Percentiles rank a stretch among this genome's conserved stretches.
Evolutionary conservation across 2,888 invertebrate genomes (phyloP).

Genomic region (Diaprepes abbreviatus): DNA sequence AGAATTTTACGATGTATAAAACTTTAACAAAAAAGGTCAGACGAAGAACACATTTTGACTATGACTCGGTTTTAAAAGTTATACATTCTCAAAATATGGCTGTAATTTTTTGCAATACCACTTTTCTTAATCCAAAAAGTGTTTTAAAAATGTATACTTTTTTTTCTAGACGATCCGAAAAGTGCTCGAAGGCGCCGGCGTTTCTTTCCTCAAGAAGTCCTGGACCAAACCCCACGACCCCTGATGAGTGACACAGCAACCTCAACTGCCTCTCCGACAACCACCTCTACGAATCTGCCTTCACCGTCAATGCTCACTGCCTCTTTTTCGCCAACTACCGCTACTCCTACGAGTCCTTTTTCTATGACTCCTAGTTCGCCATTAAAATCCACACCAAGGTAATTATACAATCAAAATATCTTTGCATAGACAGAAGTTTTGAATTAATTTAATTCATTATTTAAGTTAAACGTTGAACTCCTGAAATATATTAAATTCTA

Average conservation of each 20-base stretch:
- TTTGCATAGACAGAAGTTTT: too few relatives aligned
- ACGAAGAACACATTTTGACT: too few relatives aligned
- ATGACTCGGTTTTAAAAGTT: too few relatives aligned
- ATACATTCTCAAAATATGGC: too few relatives aligned
- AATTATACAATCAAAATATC: too few relatives aligned
- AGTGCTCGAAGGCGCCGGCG: conserved; percentile 60
- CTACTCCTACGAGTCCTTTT: conserved; percentile 14
- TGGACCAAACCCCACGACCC: conserved; percentile 54
- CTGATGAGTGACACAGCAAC: conserved; percentile 1
- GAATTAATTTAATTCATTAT: too few relatives aligned
- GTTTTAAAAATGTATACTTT: too few relatives aligned
- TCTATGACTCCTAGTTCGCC: conserved; percentile 18
- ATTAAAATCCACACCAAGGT: conserved; percentile 25
- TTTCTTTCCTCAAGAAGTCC: conserved; percentile 62
- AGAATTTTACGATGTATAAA: not conserved
- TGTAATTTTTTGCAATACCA: too few relatives aligned
- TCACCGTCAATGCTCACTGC: conserved; percentile 35
- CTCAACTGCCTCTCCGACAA: conserved; percentile 24
- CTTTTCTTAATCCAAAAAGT: too few relatives aligned
- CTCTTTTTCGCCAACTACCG: conserved; percentile 29
- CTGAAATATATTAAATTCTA: too few relatives aligned
- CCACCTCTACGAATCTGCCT: conserved; percentile 28
- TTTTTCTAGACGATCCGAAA: conserved; percentile 60
- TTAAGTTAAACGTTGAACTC: too few relatives aligned
- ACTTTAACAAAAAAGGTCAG: too few relatives aligned